These are phyloP conservation scores for Erpornis zantholeuca DNA, from an alignment of 2,113 vertebrate genomes.

Conservation along the genomic window DNA sequence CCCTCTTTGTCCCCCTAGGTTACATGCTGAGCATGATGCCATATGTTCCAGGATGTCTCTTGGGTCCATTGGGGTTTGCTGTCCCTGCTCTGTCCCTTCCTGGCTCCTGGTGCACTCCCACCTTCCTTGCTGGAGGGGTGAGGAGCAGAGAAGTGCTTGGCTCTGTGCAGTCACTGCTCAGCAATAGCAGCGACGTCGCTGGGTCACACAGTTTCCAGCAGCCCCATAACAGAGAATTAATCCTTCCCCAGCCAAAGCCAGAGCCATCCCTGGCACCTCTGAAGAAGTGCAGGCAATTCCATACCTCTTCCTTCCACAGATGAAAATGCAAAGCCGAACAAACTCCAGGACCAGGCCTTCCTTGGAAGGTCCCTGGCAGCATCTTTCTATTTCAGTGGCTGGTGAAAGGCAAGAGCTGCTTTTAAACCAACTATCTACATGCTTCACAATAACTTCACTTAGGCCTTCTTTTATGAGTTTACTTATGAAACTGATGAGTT, in stretches of 20 bases:
- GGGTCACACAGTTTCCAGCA: neutral
- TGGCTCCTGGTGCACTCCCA: neutral
- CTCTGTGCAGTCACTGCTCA: neutral
- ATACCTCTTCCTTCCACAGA: neutral
- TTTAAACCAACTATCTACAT: neutral
- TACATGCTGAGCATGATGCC: neutral
- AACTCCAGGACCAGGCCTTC: neutral
- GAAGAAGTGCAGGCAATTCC: neutral
- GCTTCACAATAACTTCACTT: neutral
- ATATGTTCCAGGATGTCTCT: fast-evolving
- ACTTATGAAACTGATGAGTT: neutral
- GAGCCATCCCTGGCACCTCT: neutral
- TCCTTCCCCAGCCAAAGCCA: neutral
- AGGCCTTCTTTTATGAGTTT: neutral
- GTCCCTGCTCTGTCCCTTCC: neutral
- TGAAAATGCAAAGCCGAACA: neutral
- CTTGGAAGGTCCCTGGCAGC: neutral
- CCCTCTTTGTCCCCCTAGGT: too few species aligned
- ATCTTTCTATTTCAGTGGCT: neutral
- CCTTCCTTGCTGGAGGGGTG: neutral
- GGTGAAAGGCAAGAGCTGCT: neutral
- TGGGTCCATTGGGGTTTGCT: neutral
- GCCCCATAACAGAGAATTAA: neutral
- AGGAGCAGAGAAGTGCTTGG: neutral
- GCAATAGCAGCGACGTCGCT: neutral